Conservation (phyloP, 1,140 invertebrate species). For the Chironomus striatipennis region DNA sequence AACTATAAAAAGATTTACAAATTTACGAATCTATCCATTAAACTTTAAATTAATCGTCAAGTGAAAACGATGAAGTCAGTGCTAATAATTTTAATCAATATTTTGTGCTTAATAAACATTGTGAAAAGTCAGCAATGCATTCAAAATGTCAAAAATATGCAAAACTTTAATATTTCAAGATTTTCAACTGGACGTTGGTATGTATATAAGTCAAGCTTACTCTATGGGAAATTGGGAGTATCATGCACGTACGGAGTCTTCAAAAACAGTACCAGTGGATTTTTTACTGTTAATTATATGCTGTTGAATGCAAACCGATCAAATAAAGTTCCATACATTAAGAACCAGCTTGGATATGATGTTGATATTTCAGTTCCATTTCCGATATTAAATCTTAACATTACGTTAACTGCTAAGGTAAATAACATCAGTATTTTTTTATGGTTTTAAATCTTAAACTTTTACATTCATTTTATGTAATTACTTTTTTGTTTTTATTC, state of each 20-base stretch:
- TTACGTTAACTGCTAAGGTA: too few relatives aligned
- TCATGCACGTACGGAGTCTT: not conserved
- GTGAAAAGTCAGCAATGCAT: not conserved
- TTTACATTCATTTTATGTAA: too few relatives aligned
- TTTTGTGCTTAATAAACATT: not conserved
- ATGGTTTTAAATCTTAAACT: too few relatives aligned
- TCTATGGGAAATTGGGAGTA: not conserved
- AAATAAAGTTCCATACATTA: not conserved
- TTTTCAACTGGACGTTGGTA: not conserved
- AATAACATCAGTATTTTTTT: too few relatives aligned
- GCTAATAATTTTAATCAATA: too few relatives aligned
- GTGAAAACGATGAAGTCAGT: not conserved
- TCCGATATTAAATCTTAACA: too few relatives aligned
- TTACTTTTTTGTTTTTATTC: too few relatives aligned
- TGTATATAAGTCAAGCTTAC: not conserved
- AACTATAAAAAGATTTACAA: too few relatives aligned
- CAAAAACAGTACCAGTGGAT: not conserved
- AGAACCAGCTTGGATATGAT: too few relatives aligned
- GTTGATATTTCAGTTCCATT: too few relatives aligned
- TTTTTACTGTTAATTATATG: not conserved
- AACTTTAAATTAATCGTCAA: not conserved
- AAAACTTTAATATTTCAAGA: not conserved
- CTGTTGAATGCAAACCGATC: not conserved
- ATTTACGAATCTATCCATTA: not conserved
- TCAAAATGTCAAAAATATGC: not conserved